Evolutionary conservation across 1,140 invertebrate genomes (phyloP).

Genomic region (Calephelis virginiensis): DNA sequence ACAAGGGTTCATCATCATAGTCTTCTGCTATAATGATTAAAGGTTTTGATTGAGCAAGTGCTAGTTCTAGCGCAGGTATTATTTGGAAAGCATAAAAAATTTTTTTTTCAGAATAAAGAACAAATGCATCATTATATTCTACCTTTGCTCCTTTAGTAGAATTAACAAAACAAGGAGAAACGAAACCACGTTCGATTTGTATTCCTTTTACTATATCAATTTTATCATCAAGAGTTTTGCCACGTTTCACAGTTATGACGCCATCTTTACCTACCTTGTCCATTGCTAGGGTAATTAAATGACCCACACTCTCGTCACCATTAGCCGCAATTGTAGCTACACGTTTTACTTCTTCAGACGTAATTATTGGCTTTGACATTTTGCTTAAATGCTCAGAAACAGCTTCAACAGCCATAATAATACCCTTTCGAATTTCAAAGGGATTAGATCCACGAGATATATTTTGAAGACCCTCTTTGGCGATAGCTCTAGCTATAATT

Average conservation of each 20-base stretch:
- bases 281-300: conserved; percentile 99
- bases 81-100: conserved; percentile 98
- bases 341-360: conserved; percentile 99
- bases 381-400: conserved; percentile 93
- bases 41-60: conserved; percentile 96
- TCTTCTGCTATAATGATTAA: conserved; percentile 99
- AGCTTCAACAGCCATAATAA: conserved; percentile 97
- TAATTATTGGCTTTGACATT: conserved; percentile 96
- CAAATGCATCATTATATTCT: conserved; percentile 97
- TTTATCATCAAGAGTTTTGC: conserved; percentile 98
- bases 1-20: conserved; percentile 98
- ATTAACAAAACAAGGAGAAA: conserved; percentile 99
- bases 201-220: conserved; percentile 99
- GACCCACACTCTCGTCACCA: conserved; percentile 94
- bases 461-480: conserved; percentile 99
- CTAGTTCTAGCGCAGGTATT: conserved; percentile 97
- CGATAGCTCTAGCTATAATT: conserved; percentile 96
- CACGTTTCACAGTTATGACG: conserved; percentile 99
- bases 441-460: conserved; percentile 99
- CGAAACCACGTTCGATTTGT: conserved; percentile 99
- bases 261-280: conserved; percentile 98
- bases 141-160: conserved; percentile 98
- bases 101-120: conserved; percentile 99
- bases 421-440: conserved; percentile 97
- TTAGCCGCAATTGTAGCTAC: conserved; percentile 99